Percentiles rank a stretch among this genome's conserved stretches.
Conservation (phyloP, 2,113 vertebrate genomes). For the Bos javanicus region DNA sequence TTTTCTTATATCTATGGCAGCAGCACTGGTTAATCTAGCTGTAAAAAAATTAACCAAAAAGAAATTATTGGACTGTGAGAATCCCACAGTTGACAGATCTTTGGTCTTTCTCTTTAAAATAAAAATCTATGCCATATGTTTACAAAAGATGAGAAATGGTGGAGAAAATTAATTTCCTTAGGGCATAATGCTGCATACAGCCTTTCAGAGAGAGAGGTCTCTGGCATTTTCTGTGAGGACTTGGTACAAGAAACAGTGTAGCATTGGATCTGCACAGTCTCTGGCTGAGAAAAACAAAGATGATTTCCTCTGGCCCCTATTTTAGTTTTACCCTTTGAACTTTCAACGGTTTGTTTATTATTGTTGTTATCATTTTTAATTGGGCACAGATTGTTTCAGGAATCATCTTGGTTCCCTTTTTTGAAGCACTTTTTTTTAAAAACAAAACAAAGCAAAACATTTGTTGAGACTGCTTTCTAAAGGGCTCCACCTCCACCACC, state of each 20-base stretch:
- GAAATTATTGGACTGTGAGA: neutral
- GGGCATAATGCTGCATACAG: neutral
- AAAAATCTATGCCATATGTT: conserved; percentile 25
- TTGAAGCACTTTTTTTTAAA: neutral
- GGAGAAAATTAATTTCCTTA: neutral
- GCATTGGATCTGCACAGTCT: neutral
- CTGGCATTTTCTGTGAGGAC: neutral
- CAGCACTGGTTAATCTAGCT: neutral
- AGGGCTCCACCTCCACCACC: conserved; percentile 2
- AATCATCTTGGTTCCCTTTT: conserved; percentile 51
- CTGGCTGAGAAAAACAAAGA: conserved; percentile 29
- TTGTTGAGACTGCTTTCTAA: conserved; percentile 12
- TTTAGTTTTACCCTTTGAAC: conserved; percentile 68
- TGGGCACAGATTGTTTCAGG: conserved; percentile 47
- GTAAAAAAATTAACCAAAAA: conserved; percentile 40
- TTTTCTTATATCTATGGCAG: conserved; percentile 25
- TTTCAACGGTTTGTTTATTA: conserved; percentile 55
- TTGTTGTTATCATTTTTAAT: conserved; percentile 39
- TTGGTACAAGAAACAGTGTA: neutral
- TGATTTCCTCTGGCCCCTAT: conserved; percentile 49
- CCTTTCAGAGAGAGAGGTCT: neutral
- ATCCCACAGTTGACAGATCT: conserved; percentile 41
- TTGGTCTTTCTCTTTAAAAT: conserved; percentile 2
- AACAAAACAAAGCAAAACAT: neutral
- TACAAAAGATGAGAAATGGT: conserved; percentile 24